Evolutionary conservation across 2,888 invertebrate genomes (phyloP).

Genomic region (Limnephilus lunatus): DNA sequence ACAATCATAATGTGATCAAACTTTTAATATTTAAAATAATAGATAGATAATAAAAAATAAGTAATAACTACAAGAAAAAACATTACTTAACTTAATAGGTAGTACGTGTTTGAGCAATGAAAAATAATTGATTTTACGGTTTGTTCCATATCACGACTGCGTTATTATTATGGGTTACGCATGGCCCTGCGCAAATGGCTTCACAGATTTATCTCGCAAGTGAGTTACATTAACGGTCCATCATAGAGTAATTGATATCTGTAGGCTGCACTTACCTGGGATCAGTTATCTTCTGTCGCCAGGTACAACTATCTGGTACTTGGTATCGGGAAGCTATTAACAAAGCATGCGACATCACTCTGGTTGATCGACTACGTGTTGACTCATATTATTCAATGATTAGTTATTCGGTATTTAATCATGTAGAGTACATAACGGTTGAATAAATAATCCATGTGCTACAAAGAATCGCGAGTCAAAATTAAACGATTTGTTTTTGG

Average conservation of each 20-base stretch:
- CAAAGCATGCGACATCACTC: background rate
- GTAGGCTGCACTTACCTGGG: background rate
- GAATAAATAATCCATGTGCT: no score
- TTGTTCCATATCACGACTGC: background rate
- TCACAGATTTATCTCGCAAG: background rate
- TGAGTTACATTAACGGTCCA: background rate
- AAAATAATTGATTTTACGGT: conserved; percentile 2
- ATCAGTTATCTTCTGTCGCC: background rate
- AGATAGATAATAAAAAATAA: background rate
- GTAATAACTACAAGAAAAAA: background rate
- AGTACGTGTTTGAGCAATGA: background rate
- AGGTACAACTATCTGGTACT: background rate
- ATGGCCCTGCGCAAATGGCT: background rate
- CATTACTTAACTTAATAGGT: background rate
- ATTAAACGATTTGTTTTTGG: no score
- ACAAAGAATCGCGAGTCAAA: no score
- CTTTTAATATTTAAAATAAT: background rate
- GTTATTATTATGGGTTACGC: background rate
- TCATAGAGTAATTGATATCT: background rate
- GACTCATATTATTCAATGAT: background rate
- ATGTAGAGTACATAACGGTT: no score
- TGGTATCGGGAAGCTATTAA: background rate
- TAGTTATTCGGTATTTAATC: no score
- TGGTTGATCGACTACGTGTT: background rate
- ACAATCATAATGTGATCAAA: background rate